Base-by-base conservation (phyloP, 2,797 vertebrate genomes). In the Paramormyrops hopkinsi region DNA sequence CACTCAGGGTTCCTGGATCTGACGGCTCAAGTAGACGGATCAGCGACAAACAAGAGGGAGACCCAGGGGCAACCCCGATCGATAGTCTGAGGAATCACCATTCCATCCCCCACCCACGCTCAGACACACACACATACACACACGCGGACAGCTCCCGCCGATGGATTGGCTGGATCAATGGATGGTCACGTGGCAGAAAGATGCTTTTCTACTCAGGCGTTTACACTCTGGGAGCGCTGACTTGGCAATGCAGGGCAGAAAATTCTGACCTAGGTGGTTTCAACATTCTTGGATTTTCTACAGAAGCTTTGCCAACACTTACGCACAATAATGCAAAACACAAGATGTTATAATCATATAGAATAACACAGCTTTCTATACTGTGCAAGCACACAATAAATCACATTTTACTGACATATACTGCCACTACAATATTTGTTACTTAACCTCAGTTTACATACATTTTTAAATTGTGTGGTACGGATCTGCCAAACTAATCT, bases 21-120 rank as follows among this genome's bases (percentile, higher is more conserved):
- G 93, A 93, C 90, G 90, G 92, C 93, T 93, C 93, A 93, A 93
- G 93, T 93, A 91, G 94, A 94, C 93, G 90, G 93, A 95, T 95
- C 93, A 33, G 89, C 95, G 94, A 96, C 94, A 95, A 94, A 93
- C 93, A 93, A 94, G 93, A 94, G 94, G 95, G 94, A 93, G 95
- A 95, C 95, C 95, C 94, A 93, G 94, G 94, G 95, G 93, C 94
- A 94, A 93, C 94, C 94, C 94, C 92, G 93, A 96, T 96, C 95
- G 94, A 96, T 96, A 94, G 93, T 95, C 94, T 95, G 93, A 94
- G 95, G 95, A 96, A 94, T 94, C 93, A 93, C 93, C 90, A n/a
- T 51, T 53, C 25, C 41, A n/a, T 11, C 46, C 62, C 51, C 51
- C 37, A 56, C 14, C 33, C 69, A 76, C 14, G 6, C 69, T 41